phyloP scores from a whole-genome alignment of 2,888 invertebrate genomes.

The Dryadula phaetusa region DNA sequence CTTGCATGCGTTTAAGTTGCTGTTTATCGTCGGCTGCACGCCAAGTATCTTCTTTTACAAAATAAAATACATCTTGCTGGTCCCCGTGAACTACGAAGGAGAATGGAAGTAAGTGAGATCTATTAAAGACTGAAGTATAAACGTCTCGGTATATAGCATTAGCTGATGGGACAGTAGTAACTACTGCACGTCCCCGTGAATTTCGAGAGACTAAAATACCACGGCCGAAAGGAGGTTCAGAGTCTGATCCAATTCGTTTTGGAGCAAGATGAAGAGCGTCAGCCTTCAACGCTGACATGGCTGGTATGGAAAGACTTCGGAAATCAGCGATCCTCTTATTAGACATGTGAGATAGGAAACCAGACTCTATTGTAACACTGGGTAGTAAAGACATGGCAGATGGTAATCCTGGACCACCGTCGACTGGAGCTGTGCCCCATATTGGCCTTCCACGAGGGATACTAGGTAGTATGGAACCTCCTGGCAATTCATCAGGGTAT shows the following conservation, averaged over 20 bases:
- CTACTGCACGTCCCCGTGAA: conserved; percentile 90
- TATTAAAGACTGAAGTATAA: conserved; percentile 96
- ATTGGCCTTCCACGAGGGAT: conserved; percentile 83
- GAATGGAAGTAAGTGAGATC: conserved; percentile 93
- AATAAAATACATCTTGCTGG: conserved; percentile 96
- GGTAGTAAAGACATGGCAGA: conserved; percentile 87
- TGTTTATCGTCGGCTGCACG: conserved; percentile 94
- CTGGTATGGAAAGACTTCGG: conserved; percentile 89
- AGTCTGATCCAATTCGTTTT: conserved; percentile 91
- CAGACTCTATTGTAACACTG: conserved; percentile 91
- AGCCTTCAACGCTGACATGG: conserved; percentile 91
- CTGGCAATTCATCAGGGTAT: conserved; percentile 88
- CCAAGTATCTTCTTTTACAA: conserved; percentile 96
- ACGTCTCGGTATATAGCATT: conserved; percentile 96
- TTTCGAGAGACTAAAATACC: conserved; percentile 94
- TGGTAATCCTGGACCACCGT: conserved; percentile 82
- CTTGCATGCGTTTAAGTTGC: conserved; percentile 94
- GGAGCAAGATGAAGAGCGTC: conserved; percentile 91
- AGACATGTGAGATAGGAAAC: conserved; percentile 92
- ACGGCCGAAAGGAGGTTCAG: conserved; percentile 94
- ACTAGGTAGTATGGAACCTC: conserved; percentile 87
- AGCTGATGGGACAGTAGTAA: conserved; percentile 94
- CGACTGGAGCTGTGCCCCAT: conserved; percentile 83
- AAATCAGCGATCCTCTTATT: conserved; percentile 92
- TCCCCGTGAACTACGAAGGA: conserved; percentile 94